Evolutionary conservation across 2,113 vertebrate species (phyloP).

Genomic region (Ancistrus triradiatus): DNA sequence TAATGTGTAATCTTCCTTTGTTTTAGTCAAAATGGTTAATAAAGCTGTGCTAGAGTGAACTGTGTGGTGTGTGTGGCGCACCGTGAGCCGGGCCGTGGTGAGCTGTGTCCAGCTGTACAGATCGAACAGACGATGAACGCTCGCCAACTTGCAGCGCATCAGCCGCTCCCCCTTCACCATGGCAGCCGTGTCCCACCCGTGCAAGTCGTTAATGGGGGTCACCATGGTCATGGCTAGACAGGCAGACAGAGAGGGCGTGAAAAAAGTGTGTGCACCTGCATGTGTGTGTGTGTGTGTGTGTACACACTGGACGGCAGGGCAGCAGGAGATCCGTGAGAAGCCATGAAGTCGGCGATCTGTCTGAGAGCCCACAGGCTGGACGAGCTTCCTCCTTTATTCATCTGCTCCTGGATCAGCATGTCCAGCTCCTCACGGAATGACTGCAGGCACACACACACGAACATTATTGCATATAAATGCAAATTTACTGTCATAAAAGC

Average conservation of each 20-base stretch:
- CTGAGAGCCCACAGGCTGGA: slow-evolving; percentile 91
- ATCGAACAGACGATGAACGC: slow-evolving; percentile 89
- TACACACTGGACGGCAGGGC: slow-evolving; percentile 82
- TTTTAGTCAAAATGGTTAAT: too few relatives aligned
- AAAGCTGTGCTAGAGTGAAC: too few relatives aligned
- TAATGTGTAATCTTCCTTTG: too few relatives aligned
- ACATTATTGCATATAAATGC: not conserved
- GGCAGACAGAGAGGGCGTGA: not conserved
- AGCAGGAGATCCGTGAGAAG: slow-evolving; percentile 79
- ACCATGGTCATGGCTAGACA: slow-evolving; percentile 79
- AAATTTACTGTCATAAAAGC: not conserved
- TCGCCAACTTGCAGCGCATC: slow-evolving; percentile 93
- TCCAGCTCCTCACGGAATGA: slow-evolving; percentile 97
- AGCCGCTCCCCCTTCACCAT: slow-evolving; percentile 89
- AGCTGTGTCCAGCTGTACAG: slow-evolving; percentile 90
- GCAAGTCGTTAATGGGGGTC: slow-evolving; percentile 90
- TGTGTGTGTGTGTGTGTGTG: not conserved
- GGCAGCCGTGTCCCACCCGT: slow-evolving; percentile 71
- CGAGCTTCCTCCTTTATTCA: slow-evolving; percentile 94
- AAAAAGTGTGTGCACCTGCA: slow-evolving; percentile 1
- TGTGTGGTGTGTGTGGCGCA: slow-evolving; percentile 54
- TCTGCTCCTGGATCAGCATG: slow-evolving; percentile 95
- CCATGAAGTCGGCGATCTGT: slow-evolving; percentile 96
- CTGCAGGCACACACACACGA: slow-evolving; percentile 57
- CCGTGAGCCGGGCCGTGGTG: slow-evolving; percentile 79